Evolutionary conservation across 2,888 invertebrate genomes (phyloP).

Genomic region (Pseudococcus viburni): DNA sequence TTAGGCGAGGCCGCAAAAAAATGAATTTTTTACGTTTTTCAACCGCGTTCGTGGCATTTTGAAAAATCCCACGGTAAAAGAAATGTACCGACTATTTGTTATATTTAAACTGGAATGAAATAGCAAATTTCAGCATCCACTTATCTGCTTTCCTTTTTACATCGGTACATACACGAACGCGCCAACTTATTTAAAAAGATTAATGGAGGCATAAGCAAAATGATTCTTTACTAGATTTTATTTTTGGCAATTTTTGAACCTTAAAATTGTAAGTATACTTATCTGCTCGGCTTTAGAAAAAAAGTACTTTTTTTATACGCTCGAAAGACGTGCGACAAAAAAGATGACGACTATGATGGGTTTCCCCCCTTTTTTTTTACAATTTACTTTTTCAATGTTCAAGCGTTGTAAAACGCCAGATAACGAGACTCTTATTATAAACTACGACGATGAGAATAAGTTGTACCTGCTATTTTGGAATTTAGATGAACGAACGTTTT

Average conservation of each 20-base stretch:
- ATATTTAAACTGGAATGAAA: conserved; percentile 51
- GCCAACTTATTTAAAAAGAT: conserved; percentile 53
- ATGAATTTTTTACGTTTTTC: conserved; percentile 27
- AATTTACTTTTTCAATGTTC: conserved; percentile 45
- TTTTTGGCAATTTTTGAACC: conserved; percentile 49
- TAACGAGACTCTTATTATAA: conserved; percentile 43
- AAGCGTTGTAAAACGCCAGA: conserved; percentile 47
- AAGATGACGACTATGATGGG: conserved; percentile 32
- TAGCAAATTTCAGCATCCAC: conserved; percentile 42
- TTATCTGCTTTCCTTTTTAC: conserved; percentile 37
- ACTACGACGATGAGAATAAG: background rate
- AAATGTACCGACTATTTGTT: conserved; percentile 53
- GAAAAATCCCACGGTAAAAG: conserved; percentile 39
- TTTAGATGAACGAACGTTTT: conserved; percentile 45
- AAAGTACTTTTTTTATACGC: conserved; percentile 42
- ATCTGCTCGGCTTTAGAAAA: conserved; percentile 24
- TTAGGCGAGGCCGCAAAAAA: background rate
- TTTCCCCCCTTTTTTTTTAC: background rate
- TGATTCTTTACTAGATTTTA: conserved; percentile 43
- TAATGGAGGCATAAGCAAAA: conserved; percentile 51
- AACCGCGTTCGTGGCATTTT: background rate
- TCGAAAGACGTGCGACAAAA: conserved; percentile 40
- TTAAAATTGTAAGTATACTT: conserved; percentile 46
- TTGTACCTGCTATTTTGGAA: conserved; percentile 31
- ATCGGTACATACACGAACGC: background rate